Percentiles rank a stretch among this genome's conserved stretches.
These are phyloP conservation scores for Agrochola lota DNA, from an alignment of 2,888 invertebrate genomes.

Conservation along the genomic window DNA sequence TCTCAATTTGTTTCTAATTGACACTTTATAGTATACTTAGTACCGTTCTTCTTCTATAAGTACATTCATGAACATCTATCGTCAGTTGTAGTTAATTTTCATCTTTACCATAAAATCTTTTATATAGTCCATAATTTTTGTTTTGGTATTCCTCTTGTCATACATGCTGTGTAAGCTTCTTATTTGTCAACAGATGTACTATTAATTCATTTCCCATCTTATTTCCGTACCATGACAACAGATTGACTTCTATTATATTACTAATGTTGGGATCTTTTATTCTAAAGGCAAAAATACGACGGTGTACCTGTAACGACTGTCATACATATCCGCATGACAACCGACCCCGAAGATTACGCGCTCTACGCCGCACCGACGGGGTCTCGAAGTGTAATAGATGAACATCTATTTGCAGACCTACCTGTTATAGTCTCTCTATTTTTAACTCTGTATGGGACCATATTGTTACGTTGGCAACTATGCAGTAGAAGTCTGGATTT, in stretches of 20 bases:
- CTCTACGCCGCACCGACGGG: not conserved
- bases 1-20: not conserved
- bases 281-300: not conserved
- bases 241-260: not conserved
- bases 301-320: not conserved
- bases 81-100: not conserved
- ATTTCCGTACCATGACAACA: not conserved
- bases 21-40: not conserved
- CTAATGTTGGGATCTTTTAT: not conserved
- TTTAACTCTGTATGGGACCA: not conserved
- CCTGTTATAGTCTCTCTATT: not conserved
- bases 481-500: too few species aligned
- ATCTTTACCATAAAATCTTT: not conserved
- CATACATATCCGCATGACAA: conserved; percentile 11
- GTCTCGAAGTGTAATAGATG: not conserved
- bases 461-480: not conserved
- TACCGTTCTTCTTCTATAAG: not conserved
- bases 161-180: not conserved
- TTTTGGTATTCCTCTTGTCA: not conserved
- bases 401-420: not conserved
- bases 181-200: not conserved
- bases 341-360: not conserved
- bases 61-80: not conserved
- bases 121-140: not conserved
- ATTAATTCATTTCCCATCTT: not conserved